Evolutionary conservation across 2,113 vertebrate genomes (phyloP).

Genomic region (Eptatretus burgeri): DNA sequence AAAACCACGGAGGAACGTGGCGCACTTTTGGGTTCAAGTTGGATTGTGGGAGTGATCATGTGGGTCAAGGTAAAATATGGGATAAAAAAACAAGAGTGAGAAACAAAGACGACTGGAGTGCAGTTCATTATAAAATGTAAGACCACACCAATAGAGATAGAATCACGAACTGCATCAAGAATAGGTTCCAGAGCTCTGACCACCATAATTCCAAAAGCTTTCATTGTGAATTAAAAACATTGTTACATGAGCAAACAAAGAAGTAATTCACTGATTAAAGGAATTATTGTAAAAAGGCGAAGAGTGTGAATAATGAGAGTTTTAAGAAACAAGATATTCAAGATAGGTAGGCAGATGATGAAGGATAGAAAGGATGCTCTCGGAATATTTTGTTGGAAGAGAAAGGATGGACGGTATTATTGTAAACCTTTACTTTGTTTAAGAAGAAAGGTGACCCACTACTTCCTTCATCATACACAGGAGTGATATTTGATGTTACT

Average conservation of each 20-base stretch:
- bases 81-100: slow-evolving; percentile 12
- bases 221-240: slow-evolving; percentile 14
- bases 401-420: no score
- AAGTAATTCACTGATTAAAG: no score
- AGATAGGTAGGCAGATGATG: slow-evolving; percentile 14
- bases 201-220: no score
- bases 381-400: no score
- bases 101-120: slow-evolving; percentile 15
- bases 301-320: slow-evolving; percentile 52
- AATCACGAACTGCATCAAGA: no score
- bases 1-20: slow-evolving; percentile 81
- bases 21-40: slow-evolving; percentile 44
- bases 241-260: slow-evolving; percentile 21
- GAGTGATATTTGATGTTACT: no score
- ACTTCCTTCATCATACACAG: no score
- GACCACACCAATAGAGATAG: no score
- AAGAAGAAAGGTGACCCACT: no score
- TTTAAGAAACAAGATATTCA: slow-evolving; percentile 70
- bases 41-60: no score
- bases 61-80: slow-evolving; percentile 13
- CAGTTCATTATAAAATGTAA: slow-evolving; percentile 7
- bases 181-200: no score
- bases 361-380: slow-evolving; percentile 66
- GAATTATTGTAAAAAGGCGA: slow-evolving; percentile 17
- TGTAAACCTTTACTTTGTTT: no score